These are phyloP conservation scores for Actias luna DNA, from an alignment of 2,888 invertebrate species.

Conservation along the genomic window DNA sequence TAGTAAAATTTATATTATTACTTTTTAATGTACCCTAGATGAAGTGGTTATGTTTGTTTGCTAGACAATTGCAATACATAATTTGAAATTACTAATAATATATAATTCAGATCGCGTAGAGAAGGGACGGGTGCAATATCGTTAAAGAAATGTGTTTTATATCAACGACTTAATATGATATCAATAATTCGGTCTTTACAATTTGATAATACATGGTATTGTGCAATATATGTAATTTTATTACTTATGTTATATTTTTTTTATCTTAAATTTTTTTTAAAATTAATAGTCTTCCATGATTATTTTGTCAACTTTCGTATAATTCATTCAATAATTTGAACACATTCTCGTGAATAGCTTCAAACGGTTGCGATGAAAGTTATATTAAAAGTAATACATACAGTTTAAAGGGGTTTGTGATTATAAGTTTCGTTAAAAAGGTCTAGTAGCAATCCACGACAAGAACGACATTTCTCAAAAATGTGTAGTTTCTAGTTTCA, in stretches of 20 bases:
- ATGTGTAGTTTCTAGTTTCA: no score
- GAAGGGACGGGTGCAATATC: constrained; percentile 1
- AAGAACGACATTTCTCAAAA: no score
- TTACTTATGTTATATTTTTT: background rate
- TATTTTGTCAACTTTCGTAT: background rate
- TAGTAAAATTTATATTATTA: no score
- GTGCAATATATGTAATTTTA: constrained; percentile 3
- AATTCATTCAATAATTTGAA: background rate
- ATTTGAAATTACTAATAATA: background rate
- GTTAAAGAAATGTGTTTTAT: background rate
- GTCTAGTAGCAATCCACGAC: no score
- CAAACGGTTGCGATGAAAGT: background rate
- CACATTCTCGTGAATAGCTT: background rate
- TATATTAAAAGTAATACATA: background rate
- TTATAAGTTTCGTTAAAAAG: background rate
- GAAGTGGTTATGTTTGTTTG: no score
- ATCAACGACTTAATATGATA: background rate
- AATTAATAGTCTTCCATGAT: background rate
- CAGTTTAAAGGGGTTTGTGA: background rate
- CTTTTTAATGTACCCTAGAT: no score
- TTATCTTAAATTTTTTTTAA: background rate
- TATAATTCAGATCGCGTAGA: background rate
- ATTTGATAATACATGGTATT: background rate
- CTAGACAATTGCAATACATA: no score
- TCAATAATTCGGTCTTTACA: background rate